Evolutionary conservation across 2,113 vertebrate species (phyloP), one percentile per base, ranked within the genome.

Genomic region (Glaucidium brasilianum): DNA sequence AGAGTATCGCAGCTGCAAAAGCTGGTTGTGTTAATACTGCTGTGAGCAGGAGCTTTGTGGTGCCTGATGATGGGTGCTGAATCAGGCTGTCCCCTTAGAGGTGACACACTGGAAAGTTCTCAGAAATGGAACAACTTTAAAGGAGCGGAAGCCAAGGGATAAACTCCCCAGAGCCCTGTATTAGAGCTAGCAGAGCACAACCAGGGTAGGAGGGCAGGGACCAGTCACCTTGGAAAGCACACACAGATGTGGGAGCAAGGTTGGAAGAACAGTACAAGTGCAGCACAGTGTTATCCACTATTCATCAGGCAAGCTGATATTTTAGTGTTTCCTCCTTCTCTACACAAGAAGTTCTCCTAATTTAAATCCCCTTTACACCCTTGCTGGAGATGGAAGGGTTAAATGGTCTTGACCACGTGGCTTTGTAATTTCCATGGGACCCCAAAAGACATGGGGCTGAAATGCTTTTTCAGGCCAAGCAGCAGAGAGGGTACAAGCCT

Each of bases 1-100:
- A 0, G 9, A 63, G 15, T 2, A 18, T 3, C 10, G 8, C 32
- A 64, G 34, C 41, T 16, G 29, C 1, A 1, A 62, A n/a, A n/a
- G 23, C 50, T 17, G 25, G 7, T 12, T 43, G 15, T 34, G 49
- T 30, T 29, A 20, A 62, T 17, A 15, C 18, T 30, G 23, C 41
- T 35, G 11, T 10, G 34, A 35, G 50, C 15, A 29, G 15, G 11
- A 35, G 69, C 11, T 34, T 23, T 30, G 55, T 2, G 4, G 22
- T 15, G 13, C 41, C 60, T 50, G 32, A 12, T 16, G 47, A n/a
- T 5, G 11, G 22, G 5, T 52, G 39, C 39, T 73, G 68, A 34
- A 32, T 37, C 25, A 37, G 49, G 35, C 12, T 10, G 4, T 11
- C 14, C 68, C 50, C 53, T 60, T 17, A 45, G 16, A 59, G 71